These are phyloP conservation scores for Ennomos quercinarius DNA, from an alignment of 2,888 invertebrate genomes.

Conservation along the genomic window DNA sequence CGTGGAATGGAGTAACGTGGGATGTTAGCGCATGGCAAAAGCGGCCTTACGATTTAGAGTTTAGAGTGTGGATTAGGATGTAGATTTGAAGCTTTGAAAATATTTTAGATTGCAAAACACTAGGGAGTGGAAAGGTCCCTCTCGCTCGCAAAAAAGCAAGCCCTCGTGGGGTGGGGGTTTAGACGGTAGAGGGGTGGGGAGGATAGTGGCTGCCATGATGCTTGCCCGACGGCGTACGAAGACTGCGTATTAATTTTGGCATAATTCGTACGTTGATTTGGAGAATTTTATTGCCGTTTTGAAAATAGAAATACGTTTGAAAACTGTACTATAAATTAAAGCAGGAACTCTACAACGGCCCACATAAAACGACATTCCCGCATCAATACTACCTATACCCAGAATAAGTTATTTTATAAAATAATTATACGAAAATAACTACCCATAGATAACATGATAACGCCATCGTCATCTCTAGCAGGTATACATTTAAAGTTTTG, in stretches of 20 bases:
- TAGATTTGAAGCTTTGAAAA: constrained; percentile 62
- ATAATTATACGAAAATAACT: no score
- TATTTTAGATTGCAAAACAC: constrained; percentile 83
- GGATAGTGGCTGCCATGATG: constrained; percentile 78
- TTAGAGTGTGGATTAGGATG: constrained; percentile 44
- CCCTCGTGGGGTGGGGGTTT: constrained; percentile 60
- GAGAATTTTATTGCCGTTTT: constrained; percentile 64
- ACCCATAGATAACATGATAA: no score
- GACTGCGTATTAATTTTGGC: constrained; percentile 81
- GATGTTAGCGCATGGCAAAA: constrained; percentile 27
- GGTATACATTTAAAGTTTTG: no score
- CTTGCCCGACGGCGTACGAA: constrained; percentile 74
- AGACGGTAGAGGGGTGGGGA: constrained; percentile 51
- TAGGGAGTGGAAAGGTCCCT: constrained; percentile 79
- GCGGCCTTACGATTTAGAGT: background rate
- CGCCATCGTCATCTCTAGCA: no score
- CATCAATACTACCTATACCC: no score
- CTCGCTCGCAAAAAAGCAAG: constrained; percentile 84
- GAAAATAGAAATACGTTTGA: constrained; percentile 33
- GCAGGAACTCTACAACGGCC: no score
- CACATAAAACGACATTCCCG: background rate
- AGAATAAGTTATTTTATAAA: no score
- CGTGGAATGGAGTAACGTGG: constrained; percentile 46
- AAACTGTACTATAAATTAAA: background rate
- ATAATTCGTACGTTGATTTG: constrained; percentile 77